These are phyloP conservation scores for Halocynthia roretzi DNA, from an alignment of 23 tunicate genomes.

Conservation along the genomic window DNA sequence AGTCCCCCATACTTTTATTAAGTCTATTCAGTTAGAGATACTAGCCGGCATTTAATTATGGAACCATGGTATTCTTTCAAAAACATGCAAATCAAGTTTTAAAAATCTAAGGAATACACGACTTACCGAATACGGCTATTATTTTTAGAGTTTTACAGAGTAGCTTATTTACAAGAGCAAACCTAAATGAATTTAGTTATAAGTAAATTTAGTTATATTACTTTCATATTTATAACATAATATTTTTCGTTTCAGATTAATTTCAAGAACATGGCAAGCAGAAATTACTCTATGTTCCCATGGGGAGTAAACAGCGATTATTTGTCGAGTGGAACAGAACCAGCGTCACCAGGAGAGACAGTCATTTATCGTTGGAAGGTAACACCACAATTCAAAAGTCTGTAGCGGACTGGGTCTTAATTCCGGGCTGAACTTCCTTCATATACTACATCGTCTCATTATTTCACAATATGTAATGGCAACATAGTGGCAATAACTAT, in stretches of 20 bases:
- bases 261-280: slow-evolving; percentile 34
- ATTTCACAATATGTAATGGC: no score
- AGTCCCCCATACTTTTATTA: not conserved
- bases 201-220: not conserved
- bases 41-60: no score
- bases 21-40: no score
- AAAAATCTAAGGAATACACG: not conserved
- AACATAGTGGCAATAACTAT: no score
- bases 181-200: not conserved
- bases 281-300: slow-evolving; percentile 38
- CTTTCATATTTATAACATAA: not conserved
- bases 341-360: slow-evolving; percentile 26
- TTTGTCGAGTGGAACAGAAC: not conserved
- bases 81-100: no score
- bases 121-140: not conserved
- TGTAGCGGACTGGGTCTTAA: no score
- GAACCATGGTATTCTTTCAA: no score
- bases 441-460: no score
- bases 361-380: slow-evolving; percentile 26
- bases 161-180: no score
- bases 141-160: no score
- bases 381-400: no score
- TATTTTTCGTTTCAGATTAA: not conserved
- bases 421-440: no score
- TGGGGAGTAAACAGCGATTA: slow-evolving; percentile 29